Evolutionary conservation across 2,113 vertebrate species (phyloP).

Genomic region (Dipodomys spectabilis): DNA sequence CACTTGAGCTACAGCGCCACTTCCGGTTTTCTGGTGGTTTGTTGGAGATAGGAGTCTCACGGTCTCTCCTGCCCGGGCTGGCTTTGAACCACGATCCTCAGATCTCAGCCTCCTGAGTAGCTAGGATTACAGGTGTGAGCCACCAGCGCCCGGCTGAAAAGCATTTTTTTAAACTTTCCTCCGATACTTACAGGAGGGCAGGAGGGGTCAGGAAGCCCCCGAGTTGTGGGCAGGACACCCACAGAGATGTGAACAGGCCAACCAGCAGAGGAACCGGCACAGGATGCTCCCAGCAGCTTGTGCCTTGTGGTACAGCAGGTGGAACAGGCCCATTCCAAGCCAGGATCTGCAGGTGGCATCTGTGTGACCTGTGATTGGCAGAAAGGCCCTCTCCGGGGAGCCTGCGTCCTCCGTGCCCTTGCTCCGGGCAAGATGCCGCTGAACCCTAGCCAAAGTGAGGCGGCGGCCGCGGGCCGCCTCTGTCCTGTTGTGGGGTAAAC

Average conservation of each 20-base stretch:
- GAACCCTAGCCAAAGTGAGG: background rate
- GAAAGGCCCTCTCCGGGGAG: background rate
- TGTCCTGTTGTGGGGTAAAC: too few relatives aligned
- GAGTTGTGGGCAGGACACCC: background rate
- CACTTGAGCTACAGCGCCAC: too few relatives aligned
- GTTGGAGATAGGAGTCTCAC: too few relatives aligned
- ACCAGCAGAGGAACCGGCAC: background rate
- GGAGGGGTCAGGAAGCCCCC: background rate
- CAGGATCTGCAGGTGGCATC: background rate
- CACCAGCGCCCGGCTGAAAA: too few relatives aligned
- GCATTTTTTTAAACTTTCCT: background rate
- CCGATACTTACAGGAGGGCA: background rate
- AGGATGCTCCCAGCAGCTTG: background rate
- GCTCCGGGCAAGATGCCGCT: background rate
- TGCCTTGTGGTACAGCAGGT: too few relatives aligned
- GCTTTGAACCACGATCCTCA: too few relatives aligned
- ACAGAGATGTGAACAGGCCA: background rate
- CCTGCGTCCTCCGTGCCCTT: background rate
- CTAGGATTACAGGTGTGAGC: too few relatives aligned
- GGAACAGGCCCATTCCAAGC: background rate
- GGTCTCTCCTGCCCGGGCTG: too few relatives aligned
- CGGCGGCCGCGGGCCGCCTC: accelerated
- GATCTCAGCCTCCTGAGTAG: too few relatives aligned
- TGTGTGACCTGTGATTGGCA: background rate
- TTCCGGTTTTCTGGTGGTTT: too few relatives aligned